Conservation (phyloP, 2,113 vertebrate genomes). For the Dinomys branickii region DNA sequence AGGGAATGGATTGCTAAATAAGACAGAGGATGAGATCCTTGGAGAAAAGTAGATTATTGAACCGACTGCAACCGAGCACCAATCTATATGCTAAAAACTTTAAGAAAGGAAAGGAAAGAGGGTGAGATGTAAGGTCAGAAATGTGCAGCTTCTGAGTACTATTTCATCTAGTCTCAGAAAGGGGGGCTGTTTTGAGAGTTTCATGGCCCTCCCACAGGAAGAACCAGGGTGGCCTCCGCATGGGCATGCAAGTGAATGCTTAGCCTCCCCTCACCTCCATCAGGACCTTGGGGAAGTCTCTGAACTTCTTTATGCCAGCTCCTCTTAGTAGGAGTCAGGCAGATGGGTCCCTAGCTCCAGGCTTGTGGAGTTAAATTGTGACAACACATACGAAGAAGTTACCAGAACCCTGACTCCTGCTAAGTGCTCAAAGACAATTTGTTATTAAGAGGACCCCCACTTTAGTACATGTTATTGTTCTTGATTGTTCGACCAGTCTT, state of each 20-base stretch:
- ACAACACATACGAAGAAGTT: background rate
- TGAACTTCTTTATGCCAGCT: background rate
- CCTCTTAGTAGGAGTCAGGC: background rate
- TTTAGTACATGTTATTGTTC: too few relatives aligned
- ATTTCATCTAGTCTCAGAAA: background rate
- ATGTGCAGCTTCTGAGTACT: background rate
- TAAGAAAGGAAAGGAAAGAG: background rate
- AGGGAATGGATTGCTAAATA: background rate
- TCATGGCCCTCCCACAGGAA: background rate
- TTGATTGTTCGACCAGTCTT: too few relatives aligned
- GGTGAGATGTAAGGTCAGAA: background rate
- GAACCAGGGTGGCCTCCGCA: background rate
- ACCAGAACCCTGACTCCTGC: background rate
- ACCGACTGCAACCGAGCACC: background rate
- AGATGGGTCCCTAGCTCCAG: background rate
- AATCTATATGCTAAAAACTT: background rate
- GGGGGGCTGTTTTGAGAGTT: background rate
- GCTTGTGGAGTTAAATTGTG: conserved; percentile 17
- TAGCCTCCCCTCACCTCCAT: rapidly evolving
- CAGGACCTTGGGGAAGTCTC: background rate
- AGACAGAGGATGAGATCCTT: background rate
- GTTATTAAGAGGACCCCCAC: background rate
- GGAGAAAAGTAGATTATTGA: background rate
- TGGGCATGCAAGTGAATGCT: background rate
- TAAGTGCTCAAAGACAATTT: background rate